Evolutionary conservation across 2,113 vertebrate genomes (phyloP).

Genomic region (Anhinga anhinga): DNA sequence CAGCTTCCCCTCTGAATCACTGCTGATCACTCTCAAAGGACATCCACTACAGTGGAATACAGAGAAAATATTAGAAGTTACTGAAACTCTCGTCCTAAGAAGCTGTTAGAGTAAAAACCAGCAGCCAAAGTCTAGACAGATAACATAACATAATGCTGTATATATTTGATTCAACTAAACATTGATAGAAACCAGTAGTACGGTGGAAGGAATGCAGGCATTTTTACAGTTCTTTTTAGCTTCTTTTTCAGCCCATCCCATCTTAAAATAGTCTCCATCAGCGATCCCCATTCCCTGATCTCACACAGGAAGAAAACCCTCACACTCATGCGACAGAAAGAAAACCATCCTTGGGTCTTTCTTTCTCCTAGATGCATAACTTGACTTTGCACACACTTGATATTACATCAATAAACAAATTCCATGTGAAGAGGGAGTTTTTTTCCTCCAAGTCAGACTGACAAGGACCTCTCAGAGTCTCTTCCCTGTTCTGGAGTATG

Average conservation of each 20-base stretch:
- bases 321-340: neutral
- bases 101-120: neutral
- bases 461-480: neutral
- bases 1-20: conserved; percentile 88
- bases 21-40: conserved; percentile 84
- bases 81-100: neutral
- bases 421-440: neutral
- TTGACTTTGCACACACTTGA: neutral
- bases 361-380: neutral
- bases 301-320: neutral
- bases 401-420: neutral
- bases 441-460: neutral
- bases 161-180: neutral
- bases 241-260: neutral
- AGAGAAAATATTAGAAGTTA: neutral
- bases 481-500: neutral
- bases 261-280: neutral
- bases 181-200: neutral
- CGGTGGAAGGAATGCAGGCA: neutral
- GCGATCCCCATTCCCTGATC: neutral
- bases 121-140: neutral
- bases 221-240: neutral
- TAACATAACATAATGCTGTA: neutral
- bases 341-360: neutral
- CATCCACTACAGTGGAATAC: conserved; percentile 32